Evolutionary conservation across 2,888 invertebrate species (phyloP).

Genomic region (Mesoligia furuncula): DNA sequence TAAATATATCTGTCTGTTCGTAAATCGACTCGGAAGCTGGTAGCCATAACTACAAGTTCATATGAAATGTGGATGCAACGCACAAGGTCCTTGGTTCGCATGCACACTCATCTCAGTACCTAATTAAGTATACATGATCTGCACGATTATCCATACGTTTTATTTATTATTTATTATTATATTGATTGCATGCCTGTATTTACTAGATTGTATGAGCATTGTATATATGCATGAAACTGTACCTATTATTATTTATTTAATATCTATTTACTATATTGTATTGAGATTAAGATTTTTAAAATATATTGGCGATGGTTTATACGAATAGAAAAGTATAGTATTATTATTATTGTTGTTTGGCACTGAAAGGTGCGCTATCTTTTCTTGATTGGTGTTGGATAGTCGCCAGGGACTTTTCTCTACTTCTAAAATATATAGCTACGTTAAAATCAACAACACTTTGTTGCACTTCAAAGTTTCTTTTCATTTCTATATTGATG

Average conservation of each 20-base stretch:
- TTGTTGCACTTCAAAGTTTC: slow-evolving; percentile 30
- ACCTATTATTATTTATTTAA: slow-evolving; percentile 36
- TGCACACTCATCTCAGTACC: slow-evolving; percentile 66
- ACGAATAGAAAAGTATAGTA: slow-evolving; percentile 58
- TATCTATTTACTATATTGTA: slow-evolving; percentile 35
- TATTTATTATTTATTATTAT: slow-evolving; percentile 49
- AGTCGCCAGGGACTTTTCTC: slow-evolving; percentile 73
- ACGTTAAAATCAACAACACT: slow-evolving; percentile 44
- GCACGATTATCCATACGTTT: slow-evolving; percentile 61
- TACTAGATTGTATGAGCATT: slow-evolving; percentile 45
- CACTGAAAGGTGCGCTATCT: slow-evolving; percentile 71
- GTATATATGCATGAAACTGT: slow-evolving; percentile 52
- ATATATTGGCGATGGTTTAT: slow-evolving; percentile 47
- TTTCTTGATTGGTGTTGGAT: slow-evolving; percentile 71
- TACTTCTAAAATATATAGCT: slow-evolving; percentile 52
- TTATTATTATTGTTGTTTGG: slow-evolving; percentile 66
- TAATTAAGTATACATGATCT: slow-evolving; percentile 59
- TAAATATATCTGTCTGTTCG: slow-evolving; percentile 74
- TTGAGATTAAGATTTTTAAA: slow-evolving; percentile 31
- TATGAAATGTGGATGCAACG: slow-evolving; percentile 73
- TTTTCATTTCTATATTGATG: slow-evolving; percentile 37
- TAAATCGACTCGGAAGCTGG: slow-evolving; percentile 73
- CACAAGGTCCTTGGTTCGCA: slow-evolving; percentile 78
- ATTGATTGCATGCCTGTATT: slow-evolving; percentile 65
- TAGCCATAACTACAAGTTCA: slow-evolving; percentile 80